Base-by-base conservation (phyloP, 2,888 invertebrate species). In the Acleris laterana region DNA sequence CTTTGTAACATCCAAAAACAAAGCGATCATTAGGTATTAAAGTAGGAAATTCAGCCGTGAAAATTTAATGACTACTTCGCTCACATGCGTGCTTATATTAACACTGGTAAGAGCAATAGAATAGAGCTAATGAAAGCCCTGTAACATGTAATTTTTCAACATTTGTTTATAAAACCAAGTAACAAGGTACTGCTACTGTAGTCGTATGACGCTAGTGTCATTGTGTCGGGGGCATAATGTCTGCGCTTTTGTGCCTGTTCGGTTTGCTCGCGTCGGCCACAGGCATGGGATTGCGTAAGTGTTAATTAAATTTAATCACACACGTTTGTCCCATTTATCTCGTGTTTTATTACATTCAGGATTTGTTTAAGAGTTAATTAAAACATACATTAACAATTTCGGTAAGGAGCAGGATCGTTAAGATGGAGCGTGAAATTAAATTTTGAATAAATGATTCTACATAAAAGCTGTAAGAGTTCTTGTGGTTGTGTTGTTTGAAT, bases 131-230 rank as follows among this genome's bases (percentile, higher is more conserved):
- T 87, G 81, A 83, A 72, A 63, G 70, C 70, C 72, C 75, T 71
- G 68, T 71, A 81, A 77, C 81, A 50, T 84, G 70, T 80, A 84
- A 85, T 88, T 86, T 84, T 75, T 73, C 56, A 64, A 72, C 73
- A 75, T 78, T 72, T 80, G 80, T 73, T 82, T 84, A 87, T 85
- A 87, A 79, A 86, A 77, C 71, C 68, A 64, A 60, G 57, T 69
- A 69, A 73, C 73, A 74, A 70, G 68, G 57, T 53, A 49, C 61
- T 68, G 55, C 65, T 50, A 70, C 68, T 69, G 70, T 74, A 81
- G 77, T 79, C 73, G 38, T 38, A 69, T 72, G 71, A 20, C 28
- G 52, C 20, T 13, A 57, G 69, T 69, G 60, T 46, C 61, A 38
- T 46, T 7, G 63, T 63, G 46, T 50, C 9, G 32, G 44, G 44